These are phyloP conservation scores for Phymanthus crucifer DNA, from an alignment of 92 coral and sea anemone species.

Conservation along the genomic window DNA sequence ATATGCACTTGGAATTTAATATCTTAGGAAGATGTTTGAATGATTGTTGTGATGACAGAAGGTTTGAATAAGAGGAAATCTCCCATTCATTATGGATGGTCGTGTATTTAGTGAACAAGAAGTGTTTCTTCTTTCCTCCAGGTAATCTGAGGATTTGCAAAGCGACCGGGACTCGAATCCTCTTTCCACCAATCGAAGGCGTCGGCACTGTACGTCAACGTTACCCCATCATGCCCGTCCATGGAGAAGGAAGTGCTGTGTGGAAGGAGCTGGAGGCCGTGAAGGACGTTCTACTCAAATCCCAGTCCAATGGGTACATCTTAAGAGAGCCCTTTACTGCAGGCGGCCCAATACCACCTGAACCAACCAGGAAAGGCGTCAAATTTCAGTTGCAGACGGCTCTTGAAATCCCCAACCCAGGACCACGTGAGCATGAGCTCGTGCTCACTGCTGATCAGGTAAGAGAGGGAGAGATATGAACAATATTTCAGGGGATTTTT, in stretches of 20 bases:
- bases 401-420: background rate
- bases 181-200: slow-evolving; percentile 54
- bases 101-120: background rate
- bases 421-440: background rate
- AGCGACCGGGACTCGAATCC: slow-evolving; percentile 50
- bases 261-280: slow-evolving; percentile 89
- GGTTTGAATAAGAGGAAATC: too few relatives aligned
- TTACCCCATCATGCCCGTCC: slow-evolving; percentile 82
- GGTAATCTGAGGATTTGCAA: slow-evolving; percentile 11
- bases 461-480: background rate
- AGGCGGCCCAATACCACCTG: slow-evolving; percentile 5
- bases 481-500: background rate
- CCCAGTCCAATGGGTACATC: slow-evolving; percentile 55
- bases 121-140: background rate
- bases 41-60: too few relatives aligned
- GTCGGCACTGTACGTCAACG: slow-evolving; percentile 55
- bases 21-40: too few relatives aligned
- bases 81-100: background rate
- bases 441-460: background rate
- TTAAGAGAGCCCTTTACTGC: slow-evolving; percentile 47
- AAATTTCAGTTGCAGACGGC: slow-evolving; percentile 36
- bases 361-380: slow-evolving; percentile 49
- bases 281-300: slow-evolving; percentile 69
- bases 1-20: too few relatives aligned
- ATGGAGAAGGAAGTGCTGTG: too few relatives aligned